These are phyloP conservation scores for Drosophila ogumai DNA, from an alignment of 1,140 invertebrate species.

Conservation along the genomic window DNA sequence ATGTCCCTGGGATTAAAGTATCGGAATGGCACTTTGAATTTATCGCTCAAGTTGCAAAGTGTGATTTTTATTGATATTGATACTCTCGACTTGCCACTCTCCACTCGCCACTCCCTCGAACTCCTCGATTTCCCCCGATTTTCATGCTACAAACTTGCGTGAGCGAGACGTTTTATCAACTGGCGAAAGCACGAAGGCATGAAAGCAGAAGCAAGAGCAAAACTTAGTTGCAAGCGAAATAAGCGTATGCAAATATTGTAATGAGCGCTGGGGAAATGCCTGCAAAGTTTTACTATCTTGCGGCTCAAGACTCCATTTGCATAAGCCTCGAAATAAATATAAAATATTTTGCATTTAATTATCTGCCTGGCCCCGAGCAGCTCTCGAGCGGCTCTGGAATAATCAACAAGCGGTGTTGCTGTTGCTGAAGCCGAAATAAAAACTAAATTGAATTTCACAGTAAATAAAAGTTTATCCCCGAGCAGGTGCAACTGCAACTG, in stretches of 20 bases:
- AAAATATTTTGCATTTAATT: constrained; percentile 83
- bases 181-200: constrained; percentile 25
- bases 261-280: constrained; percentile 44
- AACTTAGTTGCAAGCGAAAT: constrained; percentile 41
- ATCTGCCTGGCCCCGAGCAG: constrained; percentile 38
- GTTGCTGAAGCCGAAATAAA: constrained; percentile 33
- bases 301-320: constrained; percentile 72
- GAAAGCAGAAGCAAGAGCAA: not conserved
- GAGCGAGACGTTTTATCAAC: constrained; percentile 57
- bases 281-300: constrained; percentile 74
- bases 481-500: constrained; percentile 20
- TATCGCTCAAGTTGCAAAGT: constrained; percentile 77
- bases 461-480: constrained; percentile 68
- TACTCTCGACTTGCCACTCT: constrained; percentile 56
- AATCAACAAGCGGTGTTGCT: constrained; percentile 40
- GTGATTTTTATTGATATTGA: constrained; percentile 82
- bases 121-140: not conserved
- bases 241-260: constrained; percentile 74
- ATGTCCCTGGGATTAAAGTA: constrained; percentile 82
- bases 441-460: constrained; percentile 66
- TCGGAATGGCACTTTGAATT: constrained; percentile 80
- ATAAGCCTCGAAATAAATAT: constrained; percentile 81
- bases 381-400: constrained; percentile 18
- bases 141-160: constrained; percentile 42
- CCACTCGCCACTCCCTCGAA: not conserved